A percentile compares a stretch with the other conserved stretches of the same genome.
Conservation (phyloP, 2,888 invertebrate genomes). For the Xestia ashworthii region DNA sequence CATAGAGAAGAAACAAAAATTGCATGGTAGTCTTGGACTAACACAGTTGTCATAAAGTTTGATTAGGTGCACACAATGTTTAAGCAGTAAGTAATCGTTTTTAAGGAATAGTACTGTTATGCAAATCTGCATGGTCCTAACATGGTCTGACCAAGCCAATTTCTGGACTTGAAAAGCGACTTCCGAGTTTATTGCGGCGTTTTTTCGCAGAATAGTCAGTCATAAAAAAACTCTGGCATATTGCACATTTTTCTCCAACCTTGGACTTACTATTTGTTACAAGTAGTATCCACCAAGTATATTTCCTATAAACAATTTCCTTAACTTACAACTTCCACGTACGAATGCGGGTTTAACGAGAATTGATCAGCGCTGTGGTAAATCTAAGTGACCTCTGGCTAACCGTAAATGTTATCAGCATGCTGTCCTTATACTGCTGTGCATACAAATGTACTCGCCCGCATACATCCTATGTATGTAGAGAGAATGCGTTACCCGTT, state of each 20-base stretch:
- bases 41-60: background rate
- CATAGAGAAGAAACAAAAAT: no score
- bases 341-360: constrained; percentile 65
- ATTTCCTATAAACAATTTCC: constrained; percentile 44
- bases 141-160: no score
- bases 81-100: background rate
- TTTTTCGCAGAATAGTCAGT: no score
- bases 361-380: constrained; percentile 60
- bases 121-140: no score
- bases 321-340: constrained; percentile 32
- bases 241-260: background rate
- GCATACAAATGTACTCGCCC: constrained; percentile 70
- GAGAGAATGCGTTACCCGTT: constrained; percentile 41
- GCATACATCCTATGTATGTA: constrained; percentile 44
- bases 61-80: background rate
- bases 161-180: no score
- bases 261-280: constrained; percentile 3
- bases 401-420: constrained; percentile 63
- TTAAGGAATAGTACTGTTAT: no score
- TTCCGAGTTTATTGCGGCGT: no score
- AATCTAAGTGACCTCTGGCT: constrained; percentile 68
- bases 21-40: no score
- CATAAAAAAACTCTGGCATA: background rate
- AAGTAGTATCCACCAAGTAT: background rate
- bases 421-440: constrained; percentile 62